These are phyloP conservation scores for Gavialis gangeticus DNA, from an alignment of 2,113 vertebrate genomes.

Conservation along the genomic window DNA sequence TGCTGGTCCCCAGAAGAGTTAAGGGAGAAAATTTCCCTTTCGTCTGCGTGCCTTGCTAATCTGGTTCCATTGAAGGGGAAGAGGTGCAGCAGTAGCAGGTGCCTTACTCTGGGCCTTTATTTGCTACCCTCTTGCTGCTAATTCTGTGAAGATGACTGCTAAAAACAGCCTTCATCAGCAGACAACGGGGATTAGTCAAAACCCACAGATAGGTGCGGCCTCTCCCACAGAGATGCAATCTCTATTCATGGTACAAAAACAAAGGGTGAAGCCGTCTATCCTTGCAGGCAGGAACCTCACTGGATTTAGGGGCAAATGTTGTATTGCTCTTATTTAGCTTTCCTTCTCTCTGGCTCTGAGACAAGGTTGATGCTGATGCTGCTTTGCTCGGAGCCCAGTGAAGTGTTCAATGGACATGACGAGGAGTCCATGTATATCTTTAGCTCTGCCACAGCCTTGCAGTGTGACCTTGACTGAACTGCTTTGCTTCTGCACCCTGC, in stretches of 20 bases:
- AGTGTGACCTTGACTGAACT: background rate
- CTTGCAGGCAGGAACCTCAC: background rate
- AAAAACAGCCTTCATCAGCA: conserved; percentile 9
- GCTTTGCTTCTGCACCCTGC: background rate
- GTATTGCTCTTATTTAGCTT: background rate
- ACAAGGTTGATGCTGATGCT: background rate
- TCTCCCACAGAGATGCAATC: background rate
- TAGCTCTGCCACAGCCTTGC: background rate
- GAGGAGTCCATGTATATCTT: background rate
- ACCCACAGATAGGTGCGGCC: background rate
- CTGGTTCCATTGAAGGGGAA: background rate
- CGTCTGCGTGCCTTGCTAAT: too few relatives aligned
- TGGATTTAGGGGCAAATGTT: background rate
- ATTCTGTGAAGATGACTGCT: conserved; percentile 40
- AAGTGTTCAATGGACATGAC: background rate
- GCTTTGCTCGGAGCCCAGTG: accelerated
- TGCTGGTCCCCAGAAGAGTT: background rate
- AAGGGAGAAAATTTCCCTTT: background rate
- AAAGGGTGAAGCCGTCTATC: background rate
- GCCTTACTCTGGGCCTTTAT: background rate
- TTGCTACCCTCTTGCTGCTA: background rate
- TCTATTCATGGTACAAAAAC: background rate
- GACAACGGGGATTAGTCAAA: background rate
- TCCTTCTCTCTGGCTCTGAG: background rate
- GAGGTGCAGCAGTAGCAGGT: background rate